A percentile compares a stretch with the other conserved stretches of the same genome.
These are phyloP conservation scores for Rousettus madagascariensis DNA, from an alignment of 2,797 vertebrate species.

Conservation along the genomic window DNA sequence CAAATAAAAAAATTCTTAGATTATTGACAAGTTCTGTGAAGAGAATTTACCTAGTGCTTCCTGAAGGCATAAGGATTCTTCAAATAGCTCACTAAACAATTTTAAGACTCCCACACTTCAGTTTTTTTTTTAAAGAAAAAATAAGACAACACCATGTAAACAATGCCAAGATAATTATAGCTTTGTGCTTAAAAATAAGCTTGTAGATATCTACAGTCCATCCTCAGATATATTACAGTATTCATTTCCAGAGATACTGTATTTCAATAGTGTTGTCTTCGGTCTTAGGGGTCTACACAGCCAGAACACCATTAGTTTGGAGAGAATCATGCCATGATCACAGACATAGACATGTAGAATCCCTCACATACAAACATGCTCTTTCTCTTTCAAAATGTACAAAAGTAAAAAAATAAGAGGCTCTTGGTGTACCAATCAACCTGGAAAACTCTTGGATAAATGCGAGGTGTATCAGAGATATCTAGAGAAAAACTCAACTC, in stretches of 20 bases:
- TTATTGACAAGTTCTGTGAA: slow-evolving; percentile 42
- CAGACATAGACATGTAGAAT: neutral
- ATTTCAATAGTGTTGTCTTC: neutral
- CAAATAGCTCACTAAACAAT: slow-evolving; percentile 52
- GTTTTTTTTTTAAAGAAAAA: neutral
- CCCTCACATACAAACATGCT: neutral
- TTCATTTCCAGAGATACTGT: neutral
- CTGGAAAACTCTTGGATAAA: neutral
- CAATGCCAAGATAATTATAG: slow-evolving; percentile 64
- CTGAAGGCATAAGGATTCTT: slow-evolving; percentile 40
- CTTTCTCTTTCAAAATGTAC: slow-evolving; percentile 35
- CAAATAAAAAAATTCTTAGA: slow-evolving; percentile 15
- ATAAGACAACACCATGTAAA: slow-evolving; percentile 52
- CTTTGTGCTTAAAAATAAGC: slow-evolving; percentile 50
- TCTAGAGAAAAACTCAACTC: neutral
- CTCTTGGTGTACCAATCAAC: neutral
- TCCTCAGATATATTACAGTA: neutral
- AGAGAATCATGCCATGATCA: neutral
- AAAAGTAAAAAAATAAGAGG: neutral
- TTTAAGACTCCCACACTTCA: slow-evolving; percentile 31
- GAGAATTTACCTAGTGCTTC: slow-evolving; percentile 38
- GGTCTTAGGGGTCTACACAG: neutral
- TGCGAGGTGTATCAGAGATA: neutral
- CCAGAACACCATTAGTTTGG: neutral
- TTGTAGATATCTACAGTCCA: slow-evolving; percentile 43